Conservation (phyloP, 2,797 vertebrate genomes). For the Cyclopterus lumpus region DNA sequence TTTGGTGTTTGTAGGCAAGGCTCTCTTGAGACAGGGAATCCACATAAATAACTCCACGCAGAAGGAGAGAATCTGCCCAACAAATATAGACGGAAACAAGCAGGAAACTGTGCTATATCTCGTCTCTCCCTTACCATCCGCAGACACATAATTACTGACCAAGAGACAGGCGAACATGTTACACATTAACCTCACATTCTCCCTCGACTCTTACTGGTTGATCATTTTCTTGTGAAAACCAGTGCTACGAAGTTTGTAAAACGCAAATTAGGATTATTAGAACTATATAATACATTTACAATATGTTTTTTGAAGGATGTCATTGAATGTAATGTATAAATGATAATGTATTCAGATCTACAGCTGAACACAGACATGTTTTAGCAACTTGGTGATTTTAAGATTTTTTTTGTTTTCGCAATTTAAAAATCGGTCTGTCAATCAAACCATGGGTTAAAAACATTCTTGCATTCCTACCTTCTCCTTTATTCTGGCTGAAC, state of each 20-base stretch:
- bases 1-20: constrained; percentile 66
- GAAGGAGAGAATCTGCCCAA: constrained; percentile 61
- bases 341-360: background rate
- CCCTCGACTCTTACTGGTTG: background rate
- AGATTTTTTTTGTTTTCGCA: background rate
- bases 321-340: background rate
- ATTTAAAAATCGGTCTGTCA: background rate
- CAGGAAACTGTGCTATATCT: constrained; percentile 55
- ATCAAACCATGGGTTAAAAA: background rate
- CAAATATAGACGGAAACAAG: constrained; percentile 67
- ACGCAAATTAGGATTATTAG: background rate
- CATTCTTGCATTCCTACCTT: constrained; percentile 1
- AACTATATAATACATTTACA: background rate
- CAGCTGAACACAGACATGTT: background rate
- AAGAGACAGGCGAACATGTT: constrained; percentile 18
- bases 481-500: constrained; percentile 29
- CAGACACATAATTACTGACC: constrained; percentile 28
- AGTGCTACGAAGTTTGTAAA: background rate
- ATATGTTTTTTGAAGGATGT: background rate
- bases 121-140: constrained; percentile 23
- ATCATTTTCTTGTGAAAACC: constrained; percentile 12
- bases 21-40: constrained; percentile 68
- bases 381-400: background rate
- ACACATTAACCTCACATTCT: background rate
- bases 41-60: constrained; percentile 64